Conservation (phyloP, 2,113 vertebrate genomes). For the Prunella himalayana region DNA sequence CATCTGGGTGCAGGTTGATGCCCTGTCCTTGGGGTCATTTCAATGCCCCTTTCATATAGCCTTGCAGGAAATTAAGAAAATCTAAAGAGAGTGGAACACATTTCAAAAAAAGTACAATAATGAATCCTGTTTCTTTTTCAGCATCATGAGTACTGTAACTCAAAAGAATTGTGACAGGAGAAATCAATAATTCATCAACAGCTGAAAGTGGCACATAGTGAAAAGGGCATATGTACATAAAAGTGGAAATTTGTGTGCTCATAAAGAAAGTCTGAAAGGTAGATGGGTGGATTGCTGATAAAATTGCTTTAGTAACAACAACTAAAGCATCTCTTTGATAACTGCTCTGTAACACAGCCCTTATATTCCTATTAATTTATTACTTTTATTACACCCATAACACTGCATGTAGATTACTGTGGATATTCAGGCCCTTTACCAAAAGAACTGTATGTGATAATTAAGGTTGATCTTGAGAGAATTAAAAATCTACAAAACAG, state of each 20-base stretch:
- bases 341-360: neutral
- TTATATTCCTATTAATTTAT: neutral
- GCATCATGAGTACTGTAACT: neutral
- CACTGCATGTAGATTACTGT: neutral
- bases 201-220: conserved; percentile 3
- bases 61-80: neutral
- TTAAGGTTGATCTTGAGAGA: neutral
- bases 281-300: neutral
- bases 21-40: neutral
- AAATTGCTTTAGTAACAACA: neutral
- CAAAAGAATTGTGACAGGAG: conserved; percentile 32
- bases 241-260: conserved; percentile 10
- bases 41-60: neutral
- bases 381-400: neutral
- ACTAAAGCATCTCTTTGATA: neutral
- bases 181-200: conserved; percentile 63
- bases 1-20: neutral
- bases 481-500: neutral
- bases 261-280: neutral
- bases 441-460: neutral
- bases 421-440: neutral
- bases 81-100: neutral
- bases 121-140: conserved; percentile 1
- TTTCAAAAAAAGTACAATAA: neutral
- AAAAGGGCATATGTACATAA: conserved; percentile 24